These are phyloP conservation scores for Norana najaformis DNA, from an alignment of 2,888 invertebrate genomes.

Conservation along the genomic window DNA sequence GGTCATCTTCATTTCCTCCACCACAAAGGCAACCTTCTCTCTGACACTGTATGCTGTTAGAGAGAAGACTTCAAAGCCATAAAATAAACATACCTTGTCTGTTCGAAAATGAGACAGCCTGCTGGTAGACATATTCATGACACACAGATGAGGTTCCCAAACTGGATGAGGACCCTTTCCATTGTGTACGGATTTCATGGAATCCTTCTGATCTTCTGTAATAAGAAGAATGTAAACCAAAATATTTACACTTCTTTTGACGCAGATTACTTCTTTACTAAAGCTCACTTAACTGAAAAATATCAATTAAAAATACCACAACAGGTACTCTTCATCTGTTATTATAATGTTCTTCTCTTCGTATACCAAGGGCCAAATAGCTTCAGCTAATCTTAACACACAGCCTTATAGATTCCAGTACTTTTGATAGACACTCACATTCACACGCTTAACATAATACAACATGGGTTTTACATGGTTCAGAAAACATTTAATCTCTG, in stretches of 20 bases:
- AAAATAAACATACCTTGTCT: conserved; percentile 69
- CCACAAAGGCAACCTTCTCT: background rate
- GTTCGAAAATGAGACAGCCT: conserved; percentile 78
- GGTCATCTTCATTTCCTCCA: too few species aligned
- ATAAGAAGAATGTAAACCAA: background rate
- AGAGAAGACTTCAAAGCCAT: background rate
- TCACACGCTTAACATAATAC: background rate
- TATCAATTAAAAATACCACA: background rate
- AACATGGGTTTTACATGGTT: background rate
- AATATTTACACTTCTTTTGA: background rate
- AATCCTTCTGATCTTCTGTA: conserved; percentile 1
- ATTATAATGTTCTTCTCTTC: background rate
- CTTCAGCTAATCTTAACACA: background rate
- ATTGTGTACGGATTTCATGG: conserved; percentile 40
- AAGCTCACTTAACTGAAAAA: too few species aligned
- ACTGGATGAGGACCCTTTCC: conserved; percentile 62
- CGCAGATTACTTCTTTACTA: too few species aligned
- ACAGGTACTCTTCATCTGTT: background rate
- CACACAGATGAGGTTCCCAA: conserved; percentile 81
- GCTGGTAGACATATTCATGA: conserved; percentile 76
- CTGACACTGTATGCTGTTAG: too few species aligned
- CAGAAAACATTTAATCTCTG: background rate
- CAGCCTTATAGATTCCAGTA: background rate
- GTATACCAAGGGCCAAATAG: background rate
- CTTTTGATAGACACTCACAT: background rate